Percentiles rank a stretch among this genome's conserved stretches.
Evolutionary conservation across 2,888 invertebrate genomes (phyloP).

Genomic region (Hypolimnas misippus): DNA sequence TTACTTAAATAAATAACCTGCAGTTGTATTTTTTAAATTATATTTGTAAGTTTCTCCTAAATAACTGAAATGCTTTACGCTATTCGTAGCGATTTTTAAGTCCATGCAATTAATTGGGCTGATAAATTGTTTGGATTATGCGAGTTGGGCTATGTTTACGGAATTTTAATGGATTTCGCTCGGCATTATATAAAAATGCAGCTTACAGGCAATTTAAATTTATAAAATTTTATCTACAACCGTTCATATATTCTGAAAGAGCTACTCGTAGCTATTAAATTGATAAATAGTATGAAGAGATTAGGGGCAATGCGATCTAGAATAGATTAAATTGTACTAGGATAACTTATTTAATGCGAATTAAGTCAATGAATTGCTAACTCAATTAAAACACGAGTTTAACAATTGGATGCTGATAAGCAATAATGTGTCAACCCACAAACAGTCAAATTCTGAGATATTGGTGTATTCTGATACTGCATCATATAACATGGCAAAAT

Average conservation of each 20-base stretch:
- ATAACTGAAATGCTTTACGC: constrained; percentile 9
- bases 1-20: not conserved
- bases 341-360: too few species aligned
- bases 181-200: constrained; percentile 4
- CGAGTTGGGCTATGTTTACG: constrained; percentile 10
- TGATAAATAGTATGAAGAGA: not conserved
- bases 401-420: too few species aligned
- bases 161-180: constrained; percentile 21
- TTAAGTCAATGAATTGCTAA: too few species aligned
- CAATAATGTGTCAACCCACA: too few species aligned
- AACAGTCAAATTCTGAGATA: too few species aligned
- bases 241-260: not conserved
- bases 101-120: constrained; percentile 20
- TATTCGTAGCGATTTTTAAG: constrained; percentile 23
- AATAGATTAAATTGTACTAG: too few species aligned
- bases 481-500: too few species aligned
- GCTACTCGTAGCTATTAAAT: not conserved
- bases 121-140: constrained; percentile 27
- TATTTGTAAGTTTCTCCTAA: not conserved
- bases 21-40: not conserved
- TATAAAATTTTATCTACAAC: not conserved
- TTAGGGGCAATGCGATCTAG: too few species aligned
- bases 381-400: too few species aligned
- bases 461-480: too few species aligned
- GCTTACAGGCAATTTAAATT: constrained; percentile 6